Evolutionary conservation across 2,888 invertebrate species (phyloP), one percentile per base, ranked within the genome.

Genomic region (Leptinotarsa rubiginosa): DNA sequence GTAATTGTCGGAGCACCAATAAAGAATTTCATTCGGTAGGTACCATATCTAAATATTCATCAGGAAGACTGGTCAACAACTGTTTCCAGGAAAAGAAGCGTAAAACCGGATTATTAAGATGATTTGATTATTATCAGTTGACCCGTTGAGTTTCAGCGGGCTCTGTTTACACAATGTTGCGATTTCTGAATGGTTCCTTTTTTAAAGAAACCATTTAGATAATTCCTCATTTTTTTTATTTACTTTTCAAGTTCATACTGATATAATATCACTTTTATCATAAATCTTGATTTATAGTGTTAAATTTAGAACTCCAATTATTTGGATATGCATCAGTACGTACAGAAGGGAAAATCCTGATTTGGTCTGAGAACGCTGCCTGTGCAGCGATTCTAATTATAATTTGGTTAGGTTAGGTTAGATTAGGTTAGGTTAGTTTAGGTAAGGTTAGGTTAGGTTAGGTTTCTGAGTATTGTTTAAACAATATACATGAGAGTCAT

Each of bases 121-220:
- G 72, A 76, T 78, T 78, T 78, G 78, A 79, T 79, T 71, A 77
- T 69, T 74, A 79, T 79, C 79, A 76, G 77, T 49, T 62, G 62
- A 31, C 62, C 62, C 62, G 41, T 62, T 10, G 62, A 41, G 31
- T 41, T 62, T 31, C 16, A 41, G 62, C 62, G 41, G 31, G 7
- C 31, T 31, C n/a, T 62, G 31, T 62, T 62, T 62, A 62, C 31
- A 25, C 25, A 31, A 62, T n/a, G 31, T 62, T 41, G 62, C 62
- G 41, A 41, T 62, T 41, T 41, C 41, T 31, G 25, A 41, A 41
- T 22, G 20, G 15, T 13, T 56, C 22, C 5, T 20, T 56, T 22
- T 12, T 56, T 56, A 22, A 4, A 56, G 22, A n/a, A 62, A 41
- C 2, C 59, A 62, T 41, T n/a, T 10, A n/a, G 62, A 31, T 41